A percentile compares a stretch with the other conserved stretches of the same genome.
phyloP scores from a whole-genome alignment of 2,797 vertebrate genomes.

The Peromyscus aztecus region DNA sequence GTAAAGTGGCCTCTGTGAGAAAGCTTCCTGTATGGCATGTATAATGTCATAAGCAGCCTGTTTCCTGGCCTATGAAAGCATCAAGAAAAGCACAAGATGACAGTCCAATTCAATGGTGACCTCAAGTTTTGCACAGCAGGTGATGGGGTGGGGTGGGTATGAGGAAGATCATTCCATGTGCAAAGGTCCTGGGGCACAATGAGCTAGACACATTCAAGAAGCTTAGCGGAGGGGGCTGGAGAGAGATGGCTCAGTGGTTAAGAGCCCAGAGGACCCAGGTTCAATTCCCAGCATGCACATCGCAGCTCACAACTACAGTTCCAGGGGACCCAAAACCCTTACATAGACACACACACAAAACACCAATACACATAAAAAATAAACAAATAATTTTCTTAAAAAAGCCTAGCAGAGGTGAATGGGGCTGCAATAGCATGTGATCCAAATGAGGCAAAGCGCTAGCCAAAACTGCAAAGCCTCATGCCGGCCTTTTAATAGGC shows the following conservation, averaged over 20 bases:
- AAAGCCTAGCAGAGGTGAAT: neutral
- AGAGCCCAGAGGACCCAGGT: neutral
- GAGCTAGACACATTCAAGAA: neutral
- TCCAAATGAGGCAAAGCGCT: neutral
- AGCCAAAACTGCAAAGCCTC: neutral
- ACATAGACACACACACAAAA: neutral
- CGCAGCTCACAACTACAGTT: neutral
- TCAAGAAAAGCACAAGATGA: neutral
- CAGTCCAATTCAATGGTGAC: neutral
- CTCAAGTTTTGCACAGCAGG: neutral
- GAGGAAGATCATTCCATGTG: neutral
- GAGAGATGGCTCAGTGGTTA: neutral
- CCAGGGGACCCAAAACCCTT: neutral
- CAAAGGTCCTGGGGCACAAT: conserved; percentile 48
- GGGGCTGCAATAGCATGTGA: neutral
- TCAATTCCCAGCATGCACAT: neutral
- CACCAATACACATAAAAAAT: neutral
- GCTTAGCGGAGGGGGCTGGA: neutral
- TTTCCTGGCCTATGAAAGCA: neutral
- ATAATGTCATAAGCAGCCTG: neutral
- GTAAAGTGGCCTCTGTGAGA: neutral
- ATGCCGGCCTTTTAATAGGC: neutral
- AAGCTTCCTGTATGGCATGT: neutral
- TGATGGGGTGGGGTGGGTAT: neutral
- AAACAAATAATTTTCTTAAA: neutral